phyloP scores from a whole-genome alignment of 2,113 vertebrate genomes.

The Acrocephalus kingi region DNA sequence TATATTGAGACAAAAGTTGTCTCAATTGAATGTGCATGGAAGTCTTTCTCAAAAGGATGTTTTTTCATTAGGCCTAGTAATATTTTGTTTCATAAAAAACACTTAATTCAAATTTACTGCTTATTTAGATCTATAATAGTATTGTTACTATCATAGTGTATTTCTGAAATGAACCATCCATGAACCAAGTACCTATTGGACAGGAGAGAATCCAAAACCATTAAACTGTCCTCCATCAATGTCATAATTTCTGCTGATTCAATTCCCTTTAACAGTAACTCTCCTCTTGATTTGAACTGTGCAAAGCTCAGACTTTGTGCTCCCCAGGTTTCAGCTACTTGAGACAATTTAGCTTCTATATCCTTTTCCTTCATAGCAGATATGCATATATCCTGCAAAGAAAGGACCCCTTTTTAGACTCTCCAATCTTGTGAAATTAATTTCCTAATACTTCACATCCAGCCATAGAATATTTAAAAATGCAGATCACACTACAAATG shows the following conservation, averaged over 20 bases:
- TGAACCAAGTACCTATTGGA: constrained; percentile 75
- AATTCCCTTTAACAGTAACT: constrained; percentile 75
- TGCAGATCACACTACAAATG: not conserved
- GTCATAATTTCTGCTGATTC: constrained; percentile 75
- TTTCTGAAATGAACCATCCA: not conserved
- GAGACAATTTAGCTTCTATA: constrained; percentile 77
- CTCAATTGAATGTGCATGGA: not conserved
- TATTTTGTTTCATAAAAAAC: not conserved
- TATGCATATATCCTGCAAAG: constrained; percentile 79
- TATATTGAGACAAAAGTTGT: not conserved
- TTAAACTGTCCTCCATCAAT: constrained; percentile 80
- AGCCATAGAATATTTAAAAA: not conserved
- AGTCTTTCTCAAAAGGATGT: not conserved
- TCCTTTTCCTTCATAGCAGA: constrained; percentile 82
- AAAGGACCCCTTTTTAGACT: not conserved
- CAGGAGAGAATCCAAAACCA: constrained; percentile 77
- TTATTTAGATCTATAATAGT: not conserved
- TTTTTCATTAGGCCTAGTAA: not conserved
- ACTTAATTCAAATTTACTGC: not conserved
- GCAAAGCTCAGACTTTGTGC: constrained; percentile 75
- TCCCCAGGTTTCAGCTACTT: constrained; percentile 74
- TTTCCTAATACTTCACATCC: not conserved
- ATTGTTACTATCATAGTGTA: not conserved
- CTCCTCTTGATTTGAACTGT: constrained; percentile 75
- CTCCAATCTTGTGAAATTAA: not conserved